phyloP scores from a whole-genome alignment of 2,888 invertebrate species.

The Callosobruchus maculatus region DNA sequence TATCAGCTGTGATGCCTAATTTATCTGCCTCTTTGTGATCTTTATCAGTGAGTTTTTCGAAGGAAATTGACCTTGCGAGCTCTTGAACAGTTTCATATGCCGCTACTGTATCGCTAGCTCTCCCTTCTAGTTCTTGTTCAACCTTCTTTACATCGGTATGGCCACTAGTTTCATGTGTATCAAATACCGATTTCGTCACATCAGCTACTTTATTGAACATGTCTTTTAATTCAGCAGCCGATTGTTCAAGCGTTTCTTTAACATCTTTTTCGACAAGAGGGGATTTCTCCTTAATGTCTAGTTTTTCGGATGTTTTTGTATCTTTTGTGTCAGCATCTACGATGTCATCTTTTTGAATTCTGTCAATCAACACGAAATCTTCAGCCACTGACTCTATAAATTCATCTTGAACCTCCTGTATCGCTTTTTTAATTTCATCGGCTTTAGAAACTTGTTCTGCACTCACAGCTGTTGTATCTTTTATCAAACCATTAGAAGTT shows the following conservation, averaged over 20 bases:
- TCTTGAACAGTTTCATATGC: slow-evolving; percentile 8
- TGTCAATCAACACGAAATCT: slow-evolving; percentile 21
- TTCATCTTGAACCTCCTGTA: slow-evolving; percentile 11
- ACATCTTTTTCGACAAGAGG: neutral
- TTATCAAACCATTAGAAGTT: neutral
- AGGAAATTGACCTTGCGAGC: neutral
- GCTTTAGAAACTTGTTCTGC: neutral
- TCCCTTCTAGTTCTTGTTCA: neutral
- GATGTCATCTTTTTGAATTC: slow-evolving; percentile 21
- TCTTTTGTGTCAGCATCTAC: slow-evolving; percentile 16
- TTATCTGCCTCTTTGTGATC: neutral
- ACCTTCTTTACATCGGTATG: neutral
- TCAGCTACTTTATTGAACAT: slow-evolving; percentile 10
- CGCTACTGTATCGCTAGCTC: neutral
- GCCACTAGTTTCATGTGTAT: slow-evolving; percentile 6
- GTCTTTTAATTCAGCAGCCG: slow-evolving; percentile 9
- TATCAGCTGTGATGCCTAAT: neutral
- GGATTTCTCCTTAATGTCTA: slow-evolving; percentile 4
- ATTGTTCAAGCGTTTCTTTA: slow-evolving; percentile 5
- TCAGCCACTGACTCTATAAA: slow-evolving; percentile 8
- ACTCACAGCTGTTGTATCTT: neutral
- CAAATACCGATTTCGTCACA: slow-evolving; percentile 18
- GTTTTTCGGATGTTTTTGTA: no score
- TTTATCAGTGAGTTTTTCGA: neutral
- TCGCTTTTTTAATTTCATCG: slow-evolving; percentile 16